Evolutionary conservation across 2,113 vertebrate species (phyloP).

Genomic region (Tetrao urogallus): DNA sequence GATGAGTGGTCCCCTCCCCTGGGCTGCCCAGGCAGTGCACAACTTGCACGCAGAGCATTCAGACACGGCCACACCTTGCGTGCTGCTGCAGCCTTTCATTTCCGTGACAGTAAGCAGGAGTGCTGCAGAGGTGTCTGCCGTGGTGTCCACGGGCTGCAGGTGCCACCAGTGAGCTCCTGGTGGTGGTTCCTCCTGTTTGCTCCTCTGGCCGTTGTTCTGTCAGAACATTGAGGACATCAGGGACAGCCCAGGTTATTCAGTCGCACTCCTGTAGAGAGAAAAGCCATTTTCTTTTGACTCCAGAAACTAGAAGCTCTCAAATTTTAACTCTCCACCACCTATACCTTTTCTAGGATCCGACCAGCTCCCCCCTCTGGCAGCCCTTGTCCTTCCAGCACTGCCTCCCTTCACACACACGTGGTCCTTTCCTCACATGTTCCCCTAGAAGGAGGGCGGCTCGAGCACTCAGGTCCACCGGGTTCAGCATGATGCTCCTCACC

Average conservation of each 20-base stretch:
- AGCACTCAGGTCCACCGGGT: background rate
- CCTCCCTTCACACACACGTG: background rate
- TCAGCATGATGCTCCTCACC: background rate
- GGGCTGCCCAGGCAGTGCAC: background rate
- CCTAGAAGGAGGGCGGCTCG: background rate
- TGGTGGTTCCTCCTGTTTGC: background rate
- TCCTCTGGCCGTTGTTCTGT: background rate
- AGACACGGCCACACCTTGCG: background rate
- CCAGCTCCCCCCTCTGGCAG: background rate
- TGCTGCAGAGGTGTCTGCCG: background rate
- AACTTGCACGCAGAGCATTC: background rate
- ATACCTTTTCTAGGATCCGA: background rate
- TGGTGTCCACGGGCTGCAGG: background rate
- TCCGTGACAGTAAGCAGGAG: background rate
- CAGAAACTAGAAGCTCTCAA: background rate
- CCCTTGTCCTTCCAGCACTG: fast-evolving
- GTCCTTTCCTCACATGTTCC: background rate
- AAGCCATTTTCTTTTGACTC: background rate
- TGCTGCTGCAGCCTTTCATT: background rate
- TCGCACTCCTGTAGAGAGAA: background rate
- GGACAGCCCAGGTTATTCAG: background rate
- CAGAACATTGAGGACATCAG: fast-evolving
- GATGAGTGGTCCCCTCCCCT: fast-evolving
- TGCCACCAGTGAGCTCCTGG: background rate
- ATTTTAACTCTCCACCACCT: background rate